Base-by-base conservation (phyloP, 53 echinoderm and acorn worm species). In the Holothuria leucospilota region DNA sequence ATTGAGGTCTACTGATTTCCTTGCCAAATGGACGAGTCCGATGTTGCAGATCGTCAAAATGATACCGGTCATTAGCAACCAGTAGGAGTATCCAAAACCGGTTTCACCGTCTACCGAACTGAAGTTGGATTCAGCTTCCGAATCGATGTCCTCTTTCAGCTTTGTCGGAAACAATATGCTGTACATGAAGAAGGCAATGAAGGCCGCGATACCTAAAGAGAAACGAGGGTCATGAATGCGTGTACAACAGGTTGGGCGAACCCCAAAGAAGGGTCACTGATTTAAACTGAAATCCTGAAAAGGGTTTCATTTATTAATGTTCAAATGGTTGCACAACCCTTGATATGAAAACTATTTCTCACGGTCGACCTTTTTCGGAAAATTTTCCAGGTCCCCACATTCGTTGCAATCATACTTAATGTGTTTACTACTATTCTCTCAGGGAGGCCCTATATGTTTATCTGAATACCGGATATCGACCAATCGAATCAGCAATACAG, bases 121-220 rank as follows among this genome's bases (percentile, higher is more conserved):
- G 41, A 75, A 75, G 23, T 75, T 15, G 25, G 75, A 52, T 27
- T 75, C 75, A 15, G 75, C 49, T 51, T 46, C 75, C 3, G 75
- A 75, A 21, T 75, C 75, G 41, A 75, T 23, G 25, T 75, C 28
- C 51, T 75, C 51, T 39, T 39, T 75, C 75, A 75, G 49, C 21
- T 75, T 24, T 23, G 75, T 75, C 28, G 75, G 75, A 49, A 51
- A 75, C 75, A 75, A 28, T 25, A 75, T 75, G 52, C 75, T 75
- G 75, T 75, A 75, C 75, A 75, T 75, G 13, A 75, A 75, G n/a
- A 75, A 75, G 49, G 75, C 49, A 51, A 75, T 24, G 51, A 75
- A 75, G 51, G 75, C 46, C 8, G 23, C 15, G 23, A 75, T 49
- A 75, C 75, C 75, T 75, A 53, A 5, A 25, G 21, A 21, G 12